Conservation (phyloP, 1,140 invertebrate species). For the Trypoxylus dichotomus region DNA sequence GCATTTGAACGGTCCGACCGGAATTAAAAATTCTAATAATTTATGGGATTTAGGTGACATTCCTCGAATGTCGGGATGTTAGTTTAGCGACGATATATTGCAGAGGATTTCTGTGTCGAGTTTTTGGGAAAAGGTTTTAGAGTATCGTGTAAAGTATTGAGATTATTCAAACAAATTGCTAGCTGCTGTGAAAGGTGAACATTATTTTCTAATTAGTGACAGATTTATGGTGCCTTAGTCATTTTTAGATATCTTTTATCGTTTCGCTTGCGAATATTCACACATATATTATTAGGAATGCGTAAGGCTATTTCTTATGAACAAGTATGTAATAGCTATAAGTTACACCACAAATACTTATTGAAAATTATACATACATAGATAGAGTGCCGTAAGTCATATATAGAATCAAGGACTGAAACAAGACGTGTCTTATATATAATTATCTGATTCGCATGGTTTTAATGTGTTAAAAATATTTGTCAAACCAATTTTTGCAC, state of each 20-base stretch:
- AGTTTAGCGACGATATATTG: constrained; percentile 9
- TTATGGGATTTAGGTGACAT: not conserved
- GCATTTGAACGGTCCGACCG: not conserved
- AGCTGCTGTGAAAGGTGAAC: not conserved
- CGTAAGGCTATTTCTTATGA: not conserved
- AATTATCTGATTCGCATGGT: no score
- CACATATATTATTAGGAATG: not conserved
- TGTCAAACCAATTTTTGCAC: no score
- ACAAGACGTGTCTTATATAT: no score
- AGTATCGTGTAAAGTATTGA: not conserved
- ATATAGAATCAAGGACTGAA: no score
- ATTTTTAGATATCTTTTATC: not conserved
- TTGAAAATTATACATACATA: no score
- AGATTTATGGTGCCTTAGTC: not conserved
- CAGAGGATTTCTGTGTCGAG: not conserved
- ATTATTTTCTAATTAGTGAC: constrained; percentile 8
- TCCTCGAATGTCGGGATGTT: not conserved
- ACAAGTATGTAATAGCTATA: no score
- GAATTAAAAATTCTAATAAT: constrained; percentile 15
- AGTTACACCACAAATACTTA: no score
- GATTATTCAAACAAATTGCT: constrained; percentile 8
- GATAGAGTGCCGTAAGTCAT: no score
- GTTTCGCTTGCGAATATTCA: not conserved
- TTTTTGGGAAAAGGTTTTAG: not conserved
- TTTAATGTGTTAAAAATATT: no score